Percentiles rank a stretch among this genome's conserved stretches.
Evolutionary conservation across 2,797 vertebrate genomes (phyloP).

Genomic region (Mormyrus proboscirostris): DNA sequence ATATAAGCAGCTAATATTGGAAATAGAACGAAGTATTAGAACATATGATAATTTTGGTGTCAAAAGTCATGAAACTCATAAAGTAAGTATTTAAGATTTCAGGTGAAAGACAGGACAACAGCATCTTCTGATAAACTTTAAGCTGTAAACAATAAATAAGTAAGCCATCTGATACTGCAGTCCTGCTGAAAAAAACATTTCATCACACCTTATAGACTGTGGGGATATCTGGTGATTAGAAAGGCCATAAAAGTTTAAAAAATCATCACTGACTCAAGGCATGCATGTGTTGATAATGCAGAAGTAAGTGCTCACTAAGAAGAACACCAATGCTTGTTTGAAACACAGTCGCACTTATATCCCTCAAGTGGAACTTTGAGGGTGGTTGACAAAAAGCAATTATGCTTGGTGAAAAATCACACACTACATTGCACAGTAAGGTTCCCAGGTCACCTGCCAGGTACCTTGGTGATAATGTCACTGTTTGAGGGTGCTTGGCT

Average conservation of each 20-base stretch:
- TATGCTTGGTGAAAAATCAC: not conserved
- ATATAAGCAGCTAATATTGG: not conserved
- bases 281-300: not conserved
- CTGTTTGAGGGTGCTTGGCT: not conserved
- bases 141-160: not conserved
- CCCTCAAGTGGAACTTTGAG: not conserved
- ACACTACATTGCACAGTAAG: not conserved
- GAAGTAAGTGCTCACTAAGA: not conserved
- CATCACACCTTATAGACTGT: not conserved
- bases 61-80: not conserved
- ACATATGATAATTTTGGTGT: not conserved
- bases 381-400: not conserved
- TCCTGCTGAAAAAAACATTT: slow-evolving; percentile 32
- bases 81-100: not conserved
- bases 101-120: not conserved
- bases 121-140: not conserved
- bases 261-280: not conserved
- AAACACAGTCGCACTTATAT: not conserved
- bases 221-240: not conserved
- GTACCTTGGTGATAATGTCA: not conserved
- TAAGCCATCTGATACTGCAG: slow-evolving; percentile 37
- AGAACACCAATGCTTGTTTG: not conserved
- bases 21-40: not conserved
- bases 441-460: not conserved
- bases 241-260: not conserved